Percentiles rank a stretch among this genome's conserved stretches.
Conservation (phyloP, 2,113 vertebrate species). For the Odobenus rosmarus region DNA sequence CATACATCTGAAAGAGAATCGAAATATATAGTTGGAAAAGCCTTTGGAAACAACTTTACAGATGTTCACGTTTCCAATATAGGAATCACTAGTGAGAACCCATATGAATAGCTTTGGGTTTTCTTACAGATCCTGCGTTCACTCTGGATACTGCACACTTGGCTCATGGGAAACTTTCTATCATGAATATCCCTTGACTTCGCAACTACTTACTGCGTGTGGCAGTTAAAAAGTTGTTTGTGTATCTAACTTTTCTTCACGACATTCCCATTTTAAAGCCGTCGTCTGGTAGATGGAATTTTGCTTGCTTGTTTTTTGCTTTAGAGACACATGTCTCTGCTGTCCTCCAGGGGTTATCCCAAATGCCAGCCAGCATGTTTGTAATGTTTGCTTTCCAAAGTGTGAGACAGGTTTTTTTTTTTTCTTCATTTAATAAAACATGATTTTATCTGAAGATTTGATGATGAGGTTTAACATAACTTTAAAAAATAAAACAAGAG, state of each 20-base stretch:
- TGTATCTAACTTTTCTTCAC: background rate
- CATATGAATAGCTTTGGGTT: background rate
- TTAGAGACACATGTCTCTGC: background rate
- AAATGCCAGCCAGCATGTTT: background rate
- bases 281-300: background rate
- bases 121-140: background rate
- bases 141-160: background rate
- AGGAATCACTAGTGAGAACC: background rate
- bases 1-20: background rate
- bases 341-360: background rate
- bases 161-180: background rate
- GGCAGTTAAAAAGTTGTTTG: background rate
- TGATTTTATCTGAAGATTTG: slow-evolving; percentile 11
- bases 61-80: background rate
- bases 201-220: background rate
- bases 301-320: background rate
- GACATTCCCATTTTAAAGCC: background rate
- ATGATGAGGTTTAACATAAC: background rate
- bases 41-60: background rate
- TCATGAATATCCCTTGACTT: background rate
- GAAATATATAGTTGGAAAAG: background rate
- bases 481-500: background rate
- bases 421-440: background rate
- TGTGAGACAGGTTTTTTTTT: background rate
- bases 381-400: background rate